These are phyloP conservation scores for Coilia nasus DNA, from an alignment of 2,797 vertebrate genomes.

Conservation along the genomic window DNA sequence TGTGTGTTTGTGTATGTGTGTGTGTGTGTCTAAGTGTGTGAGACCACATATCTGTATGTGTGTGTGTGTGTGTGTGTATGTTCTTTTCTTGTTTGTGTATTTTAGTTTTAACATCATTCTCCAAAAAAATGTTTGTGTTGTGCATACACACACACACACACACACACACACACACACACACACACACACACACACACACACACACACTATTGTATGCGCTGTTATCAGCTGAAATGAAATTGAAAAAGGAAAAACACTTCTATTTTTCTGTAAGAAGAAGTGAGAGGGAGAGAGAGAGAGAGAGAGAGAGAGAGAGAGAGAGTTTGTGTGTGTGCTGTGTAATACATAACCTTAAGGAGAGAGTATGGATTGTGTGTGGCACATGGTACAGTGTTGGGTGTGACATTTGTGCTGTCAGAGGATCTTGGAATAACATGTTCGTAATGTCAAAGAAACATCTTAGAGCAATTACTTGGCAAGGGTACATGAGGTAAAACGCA, in stretches of 20 bases:
- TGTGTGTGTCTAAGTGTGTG: too few relatives aligned
- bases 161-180: slow-evolving; percentile 2
- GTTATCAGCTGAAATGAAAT: slow-evolving; percentile 62
- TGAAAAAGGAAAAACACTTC: background rate
- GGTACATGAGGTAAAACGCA: too few relatives aligned
- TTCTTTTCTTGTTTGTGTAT: background rate
- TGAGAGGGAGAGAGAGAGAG: background rate
- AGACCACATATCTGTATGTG: too few relatives aligned
- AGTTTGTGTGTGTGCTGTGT: background rate
- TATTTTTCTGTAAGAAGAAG: background rate
- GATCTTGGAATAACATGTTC: too few relatives aligned
- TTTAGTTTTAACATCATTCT: too few relatives aligned
- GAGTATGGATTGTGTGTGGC: background rate
- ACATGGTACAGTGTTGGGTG: too few relatives aligned
- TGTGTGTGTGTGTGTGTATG: too few relatives aligned
- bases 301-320: background rate
- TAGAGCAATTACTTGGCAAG: too few relatives aligned
- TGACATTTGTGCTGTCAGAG: too few relatives aligned
- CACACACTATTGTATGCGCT: slow-evolving; percentile 52
- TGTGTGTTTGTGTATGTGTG: background rate
- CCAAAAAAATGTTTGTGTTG: too few relatives aligned
- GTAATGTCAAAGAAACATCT: too few relatives aligned
- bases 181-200: too few relatives aligned
- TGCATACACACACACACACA: background rate
- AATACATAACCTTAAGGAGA: background rate